Conservation (phyloP, 2,113 vertebrate species). For the Vanacampus margaritifer region DNA sequence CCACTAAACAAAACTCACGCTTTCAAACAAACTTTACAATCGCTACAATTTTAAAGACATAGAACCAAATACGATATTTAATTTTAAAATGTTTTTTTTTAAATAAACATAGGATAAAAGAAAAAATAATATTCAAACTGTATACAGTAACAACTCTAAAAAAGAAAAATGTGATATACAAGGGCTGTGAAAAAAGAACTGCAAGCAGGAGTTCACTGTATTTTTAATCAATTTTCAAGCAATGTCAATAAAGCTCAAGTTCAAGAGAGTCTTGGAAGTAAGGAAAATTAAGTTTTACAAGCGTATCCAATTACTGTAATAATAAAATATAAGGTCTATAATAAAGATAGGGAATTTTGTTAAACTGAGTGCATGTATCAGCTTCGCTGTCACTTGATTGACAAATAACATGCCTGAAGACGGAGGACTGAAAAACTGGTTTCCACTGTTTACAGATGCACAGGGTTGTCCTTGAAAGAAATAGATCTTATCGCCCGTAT, state of each 20-base stretch:
- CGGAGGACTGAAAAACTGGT: not conserved
- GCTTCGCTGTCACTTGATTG: not conserved
- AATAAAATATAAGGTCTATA: not conserved
- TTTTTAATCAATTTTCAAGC: not conserved
- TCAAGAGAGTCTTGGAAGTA: not conserved
- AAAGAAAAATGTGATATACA: too few relatives aligned
- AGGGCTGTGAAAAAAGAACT: too few relatives aligned
- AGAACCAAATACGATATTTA: too few relatives aligned
- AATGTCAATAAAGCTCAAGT: not conserved
- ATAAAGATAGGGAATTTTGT: not conserved
- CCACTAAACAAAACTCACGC: not conserved
- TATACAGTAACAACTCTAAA: too few relatives aligned
- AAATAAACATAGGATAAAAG: too few relatives aligned
- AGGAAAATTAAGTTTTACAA: not conserved
- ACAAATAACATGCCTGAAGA: not conserved
- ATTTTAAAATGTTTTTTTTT: too few relatives aligned
- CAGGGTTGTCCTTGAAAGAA: not conserved
- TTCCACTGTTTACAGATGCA: slow-evolving; percentile 13
- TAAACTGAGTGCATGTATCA: too few relatives aligned
- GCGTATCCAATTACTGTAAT: too few relatives aligned
- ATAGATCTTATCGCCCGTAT: not conserved
- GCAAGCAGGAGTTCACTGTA: too few relatives aligned
- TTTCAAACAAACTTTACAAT: not conserved
- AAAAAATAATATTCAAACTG: too few relatives aligned
- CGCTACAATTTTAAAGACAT: too few relatives aligned